Conservation (phyloP, 2,113 vertebrate species). For the Protobothrops mucrosquamatus region DNA sequence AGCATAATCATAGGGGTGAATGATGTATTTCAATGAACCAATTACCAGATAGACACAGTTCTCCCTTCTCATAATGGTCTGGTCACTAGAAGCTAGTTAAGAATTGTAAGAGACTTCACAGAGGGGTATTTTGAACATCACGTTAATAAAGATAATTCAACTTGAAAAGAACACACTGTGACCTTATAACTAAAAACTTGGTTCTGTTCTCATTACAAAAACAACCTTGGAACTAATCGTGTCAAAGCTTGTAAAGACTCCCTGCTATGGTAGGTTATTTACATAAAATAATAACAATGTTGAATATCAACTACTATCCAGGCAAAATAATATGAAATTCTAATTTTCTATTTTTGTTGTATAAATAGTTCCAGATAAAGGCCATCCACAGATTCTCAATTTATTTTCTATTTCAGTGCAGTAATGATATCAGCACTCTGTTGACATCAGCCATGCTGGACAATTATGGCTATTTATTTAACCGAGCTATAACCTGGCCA, state of each 20-base stretch:
- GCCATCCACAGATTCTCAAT: not conserved
- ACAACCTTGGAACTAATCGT: constrained; percentile 31
- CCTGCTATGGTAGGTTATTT: constrained; percentile 33
- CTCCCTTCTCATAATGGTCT: constrained; percentile 34
- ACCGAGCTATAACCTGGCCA: not conserved
- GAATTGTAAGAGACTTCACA: constrained; percentile 1
- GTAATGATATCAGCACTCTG: constrained; percentile 1
- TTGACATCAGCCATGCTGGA: not conserved
- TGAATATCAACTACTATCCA: constrained; percentile 33
- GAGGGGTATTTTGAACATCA: constrained; percentile 26
- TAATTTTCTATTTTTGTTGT: constrained; percentile 28
- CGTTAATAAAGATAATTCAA: constrained; percentile 26
- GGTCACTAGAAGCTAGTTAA: not conserved
- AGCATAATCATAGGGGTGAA: constrained; percentile 13
- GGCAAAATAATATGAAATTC: constrained; percentile 46
- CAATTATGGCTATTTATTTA: not conserved
- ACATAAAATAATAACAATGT: constrained; percentile 53
- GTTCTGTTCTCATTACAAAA: constrained; percentile 41
- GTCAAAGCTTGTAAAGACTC: constrained; percentile 38
- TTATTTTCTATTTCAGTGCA: not conserved
- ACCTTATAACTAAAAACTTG: constrained; percentile 25
- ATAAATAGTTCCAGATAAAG: constrained; percentile 42
- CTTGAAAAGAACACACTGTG: constrained; percentile 39
- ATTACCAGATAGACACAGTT: constrained; percentile 25
- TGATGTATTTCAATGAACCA: constrained; percentile 10